A percentile compares a stretch with the other conserved stretches of the same genome.
These are phyloP conservation scores for Leptogaster cylindrica DNA, from an alignment of 2,888 invertebrate species.

Conservation along the genomic window DNA sequence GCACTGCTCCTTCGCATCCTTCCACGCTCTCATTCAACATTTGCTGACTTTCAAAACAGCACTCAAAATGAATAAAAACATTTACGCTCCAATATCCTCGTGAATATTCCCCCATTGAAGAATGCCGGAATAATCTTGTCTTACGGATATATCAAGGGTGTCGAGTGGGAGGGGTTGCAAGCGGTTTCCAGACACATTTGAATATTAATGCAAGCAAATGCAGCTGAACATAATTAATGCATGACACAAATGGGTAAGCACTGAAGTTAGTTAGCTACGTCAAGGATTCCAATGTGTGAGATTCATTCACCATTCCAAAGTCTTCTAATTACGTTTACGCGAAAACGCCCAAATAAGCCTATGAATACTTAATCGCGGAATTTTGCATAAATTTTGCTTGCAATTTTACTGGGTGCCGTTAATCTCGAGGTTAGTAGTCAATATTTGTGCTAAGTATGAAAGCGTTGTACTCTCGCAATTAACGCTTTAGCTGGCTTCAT, in stretches of 20 bases:
- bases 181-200: neutral
- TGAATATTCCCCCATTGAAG: constrained; percentile 4
- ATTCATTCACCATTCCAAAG: neutral
- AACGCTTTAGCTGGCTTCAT: no score
- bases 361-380: constrained; percentile 30
- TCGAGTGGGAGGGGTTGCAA: neutral
- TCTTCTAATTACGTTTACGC: constrained; percentile 26
- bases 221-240: constrained; percentile 20
- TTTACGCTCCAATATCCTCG: constrained; percentile 34
- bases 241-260: constrained; percentile 14
- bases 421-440: constrained; percentile 13
- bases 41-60: neutral
- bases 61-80: neutral
- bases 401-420: neutral
- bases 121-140: neutral
- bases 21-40: neutral
- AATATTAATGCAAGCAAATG: constrained; percentile 24
- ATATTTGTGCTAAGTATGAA: constrained; percentile 17
- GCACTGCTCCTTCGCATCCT: neutral
- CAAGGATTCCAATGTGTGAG: constrained; percentile 1
- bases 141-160: no score
- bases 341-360: constrained; percentile 35
- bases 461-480: constrained; percentile 22
- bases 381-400: constrained; percentile 21
- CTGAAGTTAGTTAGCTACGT: neutral